These are phyloP conservation scores for Oplegnathus fasciatus DNA, from an alignment of 2,113 vertebrate species.

Conservation along the genomic window DNA sequence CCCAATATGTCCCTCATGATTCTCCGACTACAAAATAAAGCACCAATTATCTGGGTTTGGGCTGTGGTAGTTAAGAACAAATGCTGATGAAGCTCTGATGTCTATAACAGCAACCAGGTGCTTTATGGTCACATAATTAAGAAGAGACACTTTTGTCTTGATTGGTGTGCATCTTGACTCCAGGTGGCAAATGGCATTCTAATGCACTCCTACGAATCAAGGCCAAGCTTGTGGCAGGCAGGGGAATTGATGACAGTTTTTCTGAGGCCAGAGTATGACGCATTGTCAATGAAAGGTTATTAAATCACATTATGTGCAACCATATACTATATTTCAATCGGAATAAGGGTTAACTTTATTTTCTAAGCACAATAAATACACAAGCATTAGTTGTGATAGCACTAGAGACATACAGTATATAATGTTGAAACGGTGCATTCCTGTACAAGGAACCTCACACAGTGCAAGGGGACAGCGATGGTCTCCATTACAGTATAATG, in stretches of 20 bases:
- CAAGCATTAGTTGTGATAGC: not conserved
- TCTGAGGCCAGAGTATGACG: not conserved
- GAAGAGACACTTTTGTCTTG: conserved; percentile 52
- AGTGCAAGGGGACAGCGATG: not conserved
- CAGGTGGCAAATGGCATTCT: conserved; percentile 67
- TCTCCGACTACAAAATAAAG: conserved; percentile 27
- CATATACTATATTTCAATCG: not conserved
- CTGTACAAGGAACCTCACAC: not conserved
- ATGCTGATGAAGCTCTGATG: conserved; percentile 67
- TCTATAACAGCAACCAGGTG: conserved; percentile 70
- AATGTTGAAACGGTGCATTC: not conserved
- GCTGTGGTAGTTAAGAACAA: conserved; percentile 48
- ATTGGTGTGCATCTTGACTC: conserved; percentile 64
- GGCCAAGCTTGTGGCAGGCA: conserved; percentile 38
- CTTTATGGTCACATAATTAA: conserved; percentile 70
- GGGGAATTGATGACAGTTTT: conserved; percentile 6
- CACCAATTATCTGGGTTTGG: conserved; percentile 37
- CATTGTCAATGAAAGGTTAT: conserved; percentile 32
- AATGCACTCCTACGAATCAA: conserved; percentile 59
- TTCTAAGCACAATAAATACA: not conserved
- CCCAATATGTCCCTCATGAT: conserved; percentile 4
- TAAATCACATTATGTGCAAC: conserved; percentile 15
- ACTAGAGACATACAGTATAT: not conserved
- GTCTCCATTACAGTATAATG: not conserved
- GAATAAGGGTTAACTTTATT: conserved; percentile 15